Evolutionary conservation across 1,140 invertebrate genomes (phyloP).

Genomic region (Pinna nobilis): DNA sequence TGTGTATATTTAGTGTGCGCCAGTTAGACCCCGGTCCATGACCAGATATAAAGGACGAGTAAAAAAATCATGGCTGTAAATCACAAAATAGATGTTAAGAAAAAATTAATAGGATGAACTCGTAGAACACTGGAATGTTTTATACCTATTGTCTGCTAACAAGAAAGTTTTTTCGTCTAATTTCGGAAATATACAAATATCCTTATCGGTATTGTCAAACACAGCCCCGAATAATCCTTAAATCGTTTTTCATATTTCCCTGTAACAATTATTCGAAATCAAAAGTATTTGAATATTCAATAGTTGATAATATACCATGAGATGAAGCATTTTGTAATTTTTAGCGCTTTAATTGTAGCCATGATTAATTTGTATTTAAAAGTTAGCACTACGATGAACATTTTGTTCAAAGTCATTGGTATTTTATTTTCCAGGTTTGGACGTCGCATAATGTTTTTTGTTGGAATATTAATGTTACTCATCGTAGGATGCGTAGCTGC

Average conservation of each 20-base stretch:
- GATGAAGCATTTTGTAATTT: neutral
- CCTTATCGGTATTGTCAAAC: no score
- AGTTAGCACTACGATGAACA: neutral
- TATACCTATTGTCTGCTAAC: no score
- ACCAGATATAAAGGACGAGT: no score
- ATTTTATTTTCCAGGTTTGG: constrained; percentile 47
- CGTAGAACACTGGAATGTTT: no score
- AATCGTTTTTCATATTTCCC: no score
- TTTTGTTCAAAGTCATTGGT: neutral
- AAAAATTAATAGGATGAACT: no score
- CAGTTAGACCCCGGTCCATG: no score
- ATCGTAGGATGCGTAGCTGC: constrained; percentile 48
- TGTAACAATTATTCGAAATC: neutral
- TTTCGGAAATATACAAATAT: no score
- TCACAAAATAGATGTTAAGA: no score
- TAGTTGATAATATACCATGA: neutral
- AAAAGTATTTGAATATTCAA: neutral
- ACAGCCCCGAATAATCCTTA: no score
- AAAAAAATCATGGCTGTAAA: no score
- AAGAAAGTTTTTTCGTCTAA: no score
- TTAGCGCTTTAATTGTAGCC: neutral
- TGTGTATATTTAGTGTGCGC: neutral
- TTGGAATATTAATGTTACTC: constrained; percentile 44
- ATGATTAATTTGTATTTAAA: neutral
- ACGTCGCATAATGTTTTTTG: constrained; percentile 53